Evolutionary conservation across 2,797 vertebrate species (phyloP).

Genomic region (Enteromius viviparus): DNA sequence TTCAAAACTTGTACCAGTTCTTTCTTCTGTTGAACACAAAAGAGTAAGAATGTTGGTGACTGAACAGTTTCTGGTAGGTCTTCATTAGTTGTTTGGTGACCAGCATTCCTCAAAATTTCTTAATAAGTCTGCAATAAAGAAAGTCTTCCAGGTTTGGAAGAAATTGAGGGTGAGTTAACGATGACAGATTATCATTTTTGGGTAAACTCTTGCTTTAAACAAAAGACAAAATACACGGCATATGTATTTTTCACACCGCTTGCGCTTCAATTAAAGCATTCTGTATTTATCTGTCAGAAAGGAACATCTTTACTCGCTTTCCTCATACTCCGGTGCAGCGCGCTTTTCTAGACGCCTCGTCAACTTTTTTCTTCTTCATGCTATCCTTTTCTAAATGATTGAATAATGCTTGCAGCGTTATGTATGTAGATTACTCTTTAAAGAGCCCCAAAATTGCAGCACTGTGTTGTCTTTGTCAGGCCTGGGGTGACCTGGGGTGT

Average conservation of each 20-base stretch:
- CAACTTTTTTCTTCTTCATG: slow-evolving; percentile 9
- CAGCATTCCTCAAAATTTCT: neutral
- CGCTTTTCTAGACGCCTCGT: slow-evolving; percentile 18
- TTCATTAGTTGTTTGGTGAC: neutral
- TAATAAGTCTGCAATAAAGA: neutral
- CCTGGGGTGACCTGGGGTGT: slow-evolving; percentile 42
- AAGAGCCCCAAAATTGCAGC: slow-evolving; percentile 36
- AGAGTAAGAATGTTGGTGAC: neutral
- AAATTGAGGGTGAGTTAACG: neutral
- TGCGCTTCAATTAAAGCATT: slow-evolving; percentile 41
- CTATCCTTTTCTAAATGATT: slow-evolving; percentile 38
- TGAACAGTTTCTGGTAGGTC: neutral
- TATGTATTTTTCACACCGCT: slow-evolving; percentile 19
- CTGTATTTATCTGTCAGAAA: slow-evolving; percentile 40
- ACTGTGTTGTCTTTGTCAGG: slow-evolving; percentile 38
- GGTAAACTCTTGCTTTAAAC: neutral
- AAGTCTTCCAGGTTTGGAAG: neutral
- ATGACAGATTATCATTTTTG: neutral
- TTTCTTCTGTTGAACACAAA: neutral
- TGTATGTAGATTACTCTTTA: slow-evolving; percentile 55
- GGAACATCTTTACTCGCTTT: slow-evolving; percentile 32
- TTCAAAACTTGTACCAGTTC: neutral
- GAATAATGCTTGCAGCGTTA: slow-evolving; percentile 45
- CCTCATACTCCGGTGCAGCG: neutral
- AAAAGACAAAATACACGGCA: neutral